Evolutionary conservation across 2,797 vertebrate genomes (phyloP).

Genomic region (Rhincodon typus): DNA sequence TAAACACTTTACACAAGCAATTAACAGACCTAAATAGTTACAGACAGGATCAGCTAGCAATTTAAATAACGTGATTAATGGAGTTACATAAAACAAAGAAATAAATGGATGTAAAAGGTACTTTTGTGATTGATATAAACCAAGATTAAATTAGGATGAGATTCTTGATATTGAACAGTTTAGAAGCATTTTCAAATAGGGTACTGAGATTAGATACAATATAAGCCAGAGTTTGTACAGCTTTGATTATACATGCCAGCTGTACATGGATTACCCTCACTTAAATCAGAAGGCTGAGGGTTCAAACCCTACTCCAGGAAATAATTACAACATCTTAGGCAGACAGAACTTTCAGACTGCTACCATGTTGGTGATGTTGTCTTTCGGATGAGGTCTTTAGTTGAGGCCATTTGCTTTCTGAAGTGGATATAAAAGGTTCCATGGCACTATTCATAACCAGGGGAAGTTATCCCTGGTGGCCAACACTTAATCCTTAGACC

Average conservation of each 20-base stretch:
- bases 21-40: background rate
- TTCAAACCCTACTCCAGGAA: background rate
- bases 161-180: background rate
- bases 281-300: background rate
- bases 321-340: background rate
- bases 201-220: background rate
- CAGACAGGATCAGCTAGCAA: background rate
- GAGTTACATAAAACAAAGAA: background rate
- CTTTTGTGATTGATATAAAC: background rate
- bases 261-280: background rate
- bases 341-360: no score
- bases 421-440: background rate
- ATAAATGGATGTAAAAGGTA: background rate
- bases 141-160: background rate
- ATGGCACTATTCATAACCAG: background rate
- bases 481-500: background rate
- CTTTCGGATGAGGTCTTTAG: background rate
- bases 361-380: background rate
- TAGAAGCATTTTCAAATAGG: background rate
- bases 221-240: background rate
- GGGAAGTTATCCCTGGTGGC: background rate
- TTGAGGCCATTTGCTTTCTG: background rate
- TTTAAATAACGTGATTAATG: background rate
- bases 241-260: background rate
- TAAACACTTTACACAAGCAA: background rate